These are phyloP conservation scores for Thymelicus lineola DNA, from an alignment of 2,888 invertebrate genomes.

Conservation along the genomic window DNA sequence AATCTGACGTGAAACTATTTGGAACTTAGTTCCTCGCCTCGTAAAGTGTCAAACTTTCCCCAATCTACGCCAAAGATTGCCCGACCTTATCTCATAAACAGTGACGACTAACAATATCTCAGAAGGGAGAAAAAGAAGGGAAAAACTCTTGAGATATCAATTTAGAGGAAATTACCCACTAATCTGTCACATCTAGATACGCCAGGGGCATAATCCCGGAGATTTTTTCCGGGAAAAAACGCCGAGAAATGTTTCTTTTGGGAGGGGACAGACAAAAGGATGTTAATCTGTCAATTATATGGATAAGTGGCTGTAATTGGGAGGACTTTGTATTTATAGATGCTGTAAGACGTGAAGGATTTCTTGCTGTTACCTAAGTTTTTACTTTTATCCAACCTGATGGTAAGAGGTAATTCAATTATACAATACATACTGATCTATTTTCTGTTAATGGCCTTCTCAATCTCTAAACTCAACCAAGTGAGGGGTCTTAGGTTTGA, in stretches of 20 bases:
- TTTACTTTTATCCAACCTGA: too few species aligned
- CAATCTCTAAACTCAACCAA: too few species aligned
- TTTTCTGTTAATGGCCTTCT: too few species aligned
- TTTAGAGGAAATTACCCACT: constrained; percentile 80
- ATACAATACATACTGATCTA: too few species aligned
- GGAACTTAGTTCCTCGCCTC: constrained; percentile 24
- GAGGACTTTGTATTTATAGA: constrained; percentile 30
- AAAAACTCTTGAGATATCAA: constrained; percentile 80
- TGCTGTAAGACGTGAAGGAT: constrained; percentile 42
- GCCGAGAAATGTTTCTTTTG: constrained; percentile 47
- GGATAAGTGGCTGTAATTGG: constrained; percentile 60
- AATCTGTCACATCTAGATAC: constrained; percentile 82
- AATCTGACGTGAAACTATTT: constrained; percentile 37
- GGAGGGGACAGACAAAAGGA: constrained; percentile 59
- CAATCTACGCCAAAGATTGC: constrained; percentile 66
- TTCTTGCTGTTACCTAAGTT: too few species aligned
- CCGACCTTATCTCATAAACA: constrained; percentile 56
- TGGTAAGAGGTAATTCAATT: too few species aligned
- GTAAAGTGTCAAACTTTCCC: constrained; percentile 36
- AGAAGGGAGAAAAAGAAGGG: constrained; percentile 54
- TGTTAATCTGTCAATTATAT: constrained; percentile 77
- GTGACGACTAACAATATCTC: constrained; percentile 73
- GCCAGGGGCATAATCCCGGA: constrained; percentile 71
- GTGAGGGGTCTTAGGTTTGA: too few species aligned
- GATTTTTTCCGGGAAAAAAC: constrained; percentile 58